Percentiles rank a stretch among this genome's conserved stretches.
These are phyloP conservation scores for Stigmatopora argus DNA, from an alignment of 2,113 vertebrate species.

Conservation along the genomic window DNA sequence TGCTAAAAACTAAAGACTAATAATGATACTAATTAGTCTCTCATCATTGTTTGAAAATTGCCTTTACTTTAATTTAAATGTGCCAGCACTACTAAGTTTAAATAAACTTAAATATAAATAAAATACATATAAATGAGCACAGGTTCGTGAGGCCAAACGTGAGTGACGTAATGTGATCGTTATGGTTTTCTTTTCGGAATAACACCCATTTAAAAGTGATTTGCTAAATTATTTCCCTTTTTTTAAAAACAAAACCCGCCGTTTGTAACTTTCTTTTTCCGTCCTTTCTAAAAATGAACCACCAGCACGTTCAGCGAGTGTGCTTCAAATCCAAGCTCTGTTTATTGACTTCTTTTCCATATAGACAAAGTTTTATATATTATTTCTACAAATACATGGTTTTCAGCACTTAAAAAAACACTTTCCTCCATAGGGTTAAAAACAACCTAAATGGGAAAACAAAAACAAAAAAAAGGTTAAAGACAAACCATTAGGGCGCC, in stretches of 20 bases:
- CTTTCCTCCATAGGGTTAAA: constrained; percentile 71
- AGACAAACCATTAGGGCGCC: constrained; percentile 49
- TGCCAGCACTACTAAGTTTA: neutral
- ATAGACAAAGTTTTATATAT: constrained; percentile 62
- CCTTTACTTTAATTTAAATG: neutral
- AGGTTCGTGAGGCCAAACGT: neutral
- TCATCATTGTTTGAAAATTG: no score
- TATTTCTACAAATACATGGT: constrained; percentile 77
- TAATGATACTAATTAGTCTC: no score
- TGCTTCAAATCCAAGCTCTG: constrained; percentile 75
- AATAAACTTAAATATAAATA: constrained; percentile 5
- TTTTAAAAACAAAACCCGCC: neutral
- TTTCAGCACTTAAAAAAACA: constrained; percentile 75
- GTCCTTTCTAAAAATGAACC: neutral
- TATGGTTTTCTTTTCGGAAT: neutral
- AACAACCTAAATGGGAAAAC: constrained; percentile 73
- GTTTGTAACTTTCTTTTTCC: neutral
- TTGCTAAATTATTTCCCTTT: constrained; percentile 7
- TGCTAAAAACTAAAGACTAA: neutral
- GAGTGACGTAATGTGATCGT: constrained; percentile 1
- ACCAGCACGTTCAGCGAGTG: constrained; percentile 39
- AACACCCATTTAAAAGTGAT: neutral
- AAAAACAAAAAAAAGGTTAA: constrained; percentile 44
- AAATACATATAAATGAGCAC: neutral
- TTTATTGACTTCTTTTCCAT: constrained; percentile 69